Conservation (phyloP, 2,888 invertebrate species). For the Parnassius mnemosyne region DNA sequence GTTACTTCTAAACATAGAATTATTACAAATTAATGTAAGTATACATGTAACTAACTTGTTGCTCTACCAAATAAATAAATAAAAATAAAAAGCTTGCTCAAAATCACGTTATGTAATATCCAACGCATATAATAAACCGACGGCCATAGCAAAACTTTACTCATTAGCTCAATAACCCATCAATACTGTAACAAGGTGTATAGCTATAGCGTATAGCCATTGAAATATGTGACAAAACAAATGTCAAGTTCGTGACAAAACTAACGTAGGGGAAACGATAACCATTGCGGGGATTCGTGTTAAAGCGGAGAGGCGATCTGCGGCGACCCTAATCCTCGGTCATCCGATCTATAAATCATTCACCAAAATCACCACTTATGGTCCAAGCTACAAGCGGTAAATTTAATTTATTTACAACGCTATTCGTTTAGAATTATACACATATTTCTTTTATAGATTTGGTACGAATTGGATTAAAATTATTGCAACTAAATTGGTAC, state of each 20-base stretch:
- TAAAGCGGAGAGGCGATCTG: conserved; percentile 32
- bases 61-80: too few species aligned
- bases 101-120: too few species aligned
- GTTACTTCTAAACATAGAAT: too few species aligned
- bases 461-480: too few species aligned
- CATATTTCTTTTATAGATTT: too few species aligned
- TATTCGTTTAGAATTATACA: too few species aligned
- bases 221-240: conserved; percentile 30
- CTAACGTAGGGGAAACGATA: conserved; percentile 34
- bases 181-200: conserved; percentile 5
- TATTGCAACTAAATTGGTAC: too few species aligned
- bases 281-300: conserved; percentile 33
- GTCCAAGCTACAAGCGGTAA: conserved; percentile 31
- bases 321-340: conserved; percentile 45
- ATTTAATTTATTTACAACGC: too few species aligned
- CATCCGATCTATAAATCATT: conserved; percentile 47
- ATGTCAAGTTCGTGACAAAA: conserved; percentile 45
- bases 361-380: conserved; percentile 27
- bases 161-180: conserved; percentile 3
- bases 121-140: conserved; percentile 1
- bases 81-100: too few species aligned
- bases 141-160: conserved; percentile 17
- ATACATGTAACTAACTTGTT: too few species aligned
- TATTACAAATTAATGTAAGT: too few species aligned
- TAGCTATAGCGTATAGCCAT: conserved; percentile 2